Percentiles rank a stretch among this genome's conserved stretches.
Conservation (phyloP, 2,888 invertebrate genomes). For the Meteorus cinctellus region DNA sequence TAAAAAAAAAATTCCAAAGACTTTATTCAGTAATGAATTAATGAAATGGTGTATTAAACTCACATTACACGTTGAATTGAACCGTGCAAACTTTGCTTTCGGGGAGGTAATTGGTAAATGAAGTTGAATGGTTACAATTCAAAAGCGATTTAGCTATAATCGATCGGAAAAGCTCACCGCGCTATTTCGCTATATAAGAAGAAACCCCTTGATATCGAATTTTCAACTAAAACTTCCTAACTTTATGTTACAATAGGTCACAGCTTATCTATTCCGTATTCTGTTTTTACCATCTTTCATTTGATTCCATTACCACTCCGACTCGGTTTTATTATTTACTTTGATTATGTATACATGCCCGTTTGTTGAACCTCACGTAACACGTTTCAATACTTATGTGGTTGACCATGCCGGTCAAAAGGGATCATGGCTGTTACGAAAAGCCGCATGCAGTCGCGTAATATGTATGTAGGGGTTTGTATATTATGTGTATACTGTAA, state of each 20-base stretch:
- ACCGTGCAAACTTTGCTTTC: not conserved
- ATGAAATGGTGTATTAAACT: constrained; percentile 4
- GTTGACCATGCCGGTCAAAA: constrained; percentile 22
- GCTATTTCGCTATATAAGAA: not conserved
- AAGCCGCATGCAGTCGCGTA: not conserved
- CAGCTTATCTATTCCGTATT: not conserved
- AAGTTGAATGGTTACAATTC: constrained; percentile 33
- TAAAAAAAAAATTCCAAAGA: not conserved
- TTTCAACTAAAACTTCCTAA: constrained; percentile 20
- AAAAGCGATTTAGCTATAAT: constrained; percentile 25
- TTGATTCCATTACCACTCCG: not conserved
- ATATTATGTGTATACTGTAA: not conserved
- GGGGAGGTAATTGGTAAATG: constrained; percentile 35
- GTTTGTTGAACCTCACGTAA: constrained; percentile 14
- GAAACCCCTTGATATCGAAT: constrained; percentile 28
- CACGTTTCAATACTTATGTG: constrained; percentile 33
- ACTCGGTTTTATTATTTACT: not conserved
- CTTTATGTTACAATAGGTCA: not conserved
- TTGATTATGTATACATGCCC: not conserved
- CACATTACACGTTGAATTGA: constrained; percentile 9
- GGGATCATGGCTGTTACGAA: constrained; percentile 2
- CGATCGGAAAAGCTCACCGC: not conserved
- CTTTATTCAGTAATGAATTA: constrained; percentile 4
- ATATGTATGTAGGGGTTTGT: not conserved
- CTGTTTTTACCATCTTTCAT: not conserved